Base-by-base conservation (phyloP, 2,113 vertebrate genomes). In the Oncorhynchus nerka region DNA sequence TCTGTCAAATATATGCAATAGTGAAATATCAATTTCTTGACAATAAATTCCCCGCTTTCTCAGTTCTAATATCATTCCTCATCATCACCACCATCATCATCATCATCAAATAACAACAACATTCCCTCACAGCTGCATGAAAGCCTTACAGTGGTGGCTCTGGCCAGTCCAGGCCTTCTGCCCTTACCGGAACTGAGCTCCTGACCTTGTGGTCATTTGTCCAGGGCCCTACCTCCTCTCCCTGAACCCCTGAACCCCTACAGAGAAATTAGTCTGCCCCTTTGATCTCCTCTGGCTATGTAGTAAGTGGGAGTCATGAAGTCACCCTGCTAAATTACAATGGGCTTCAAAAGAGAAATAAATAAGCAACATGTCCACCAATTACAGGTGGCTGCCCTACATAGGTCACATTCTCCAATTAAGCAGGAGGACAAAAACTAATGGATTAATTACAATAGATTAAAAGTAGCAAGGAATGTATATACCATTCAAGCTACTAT, bases 191-290 rank as follows among this genome's bases (percentile, higher is more conserved):
- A 93, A 90, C 88, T 89, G 80, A 87, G 79, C 79, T 83, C 79
- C 87, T 93, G 91, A 93, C 92, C 92, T 86, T 75, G 74, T 55
- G 84, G 88, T 82, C 84, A 88, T 93, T 91, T 92, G 90, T 94
- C 91, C 92, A 80, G 84, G 79, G 79, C 57, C 68, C 83, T 76
- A 84, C 19, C 67, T 16, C 32, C 32, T 39, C 32, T 8, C 19
- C 3, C 8, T 16, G 32, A 30, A 32, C 66, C 66, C 19, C 68
- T 76, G 82, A 83, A 89, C 85, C 84, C 87, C 71, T 76, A 83
- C 81, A 87, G 86, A 86, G 68, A 75, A 86, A 82, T 69, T 81
- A 86, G 77, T 65, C 28, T 4, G 4, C 4, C 67, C 82, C 91
- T 94, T 93, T 93, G 92, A 93, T 92, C 91, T 87, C 82, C 74